Base-by-base conservation (phyloP, 2,888 invertebrate species). In the Leucoptera coffeella region DNA sequence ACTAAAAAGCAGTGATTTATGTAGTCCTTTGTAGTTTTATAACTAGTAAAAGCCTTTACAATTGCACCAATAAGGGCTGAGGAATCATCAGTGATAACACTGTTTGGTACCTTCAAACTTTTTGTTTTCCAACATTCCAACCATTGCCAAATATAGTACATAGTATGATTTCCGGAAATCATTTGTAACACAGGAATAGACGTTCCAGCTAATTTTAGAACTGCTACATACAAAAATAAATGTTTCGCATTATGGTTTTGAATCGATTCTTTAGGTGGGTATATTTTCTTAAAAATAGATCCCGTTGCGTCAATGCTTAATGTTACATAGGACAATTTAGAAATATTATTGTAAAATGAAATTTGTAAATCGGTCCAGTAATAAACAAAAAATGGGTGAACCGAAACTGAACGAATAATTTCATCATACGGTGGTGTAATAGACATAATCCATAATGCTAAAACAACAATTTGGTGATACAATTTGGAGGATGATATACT, bases 391-490 rank as follows among this genome's bases (percentile, higher is more conserved):
- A 31, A 31, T n/a, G 31, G 31, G 10, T 29, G 24, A 24, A 27
- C 13, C 11, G 27, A 26, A 23, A 31, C 10, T 14, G 21, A 22
- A 11, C 29, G 13, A 9, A 31, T 12, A 4, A 31, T 23, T 9
- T 14, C 23, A 8, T 22, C 20, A 9, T 10, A 29, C 2, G 31
- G 22, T n/a, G 12, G 12, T 9, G 24, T 31, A 23, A 13, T 27
- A 15, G 15, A 15, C 27, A 32, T 22, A 30, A 32, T 10, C 19
- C 27, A 32, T 19, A 32, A 30, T 10, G 30, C 25, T n/a, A 32
- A 11, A 5, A 32, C 26, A 8, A 30, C 30, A 14, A 25, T 32
- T 30, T 32, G 30, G 14, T 32, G 24, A 14, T 12, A 32, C 13
- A 21, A 23, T 22, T 17, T 29, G 11, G 21, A 24, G n/a, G 20